Conservation (phyloP, 1,140 invertebrate genomes). For the Hesperophylax magnus region DNA sequence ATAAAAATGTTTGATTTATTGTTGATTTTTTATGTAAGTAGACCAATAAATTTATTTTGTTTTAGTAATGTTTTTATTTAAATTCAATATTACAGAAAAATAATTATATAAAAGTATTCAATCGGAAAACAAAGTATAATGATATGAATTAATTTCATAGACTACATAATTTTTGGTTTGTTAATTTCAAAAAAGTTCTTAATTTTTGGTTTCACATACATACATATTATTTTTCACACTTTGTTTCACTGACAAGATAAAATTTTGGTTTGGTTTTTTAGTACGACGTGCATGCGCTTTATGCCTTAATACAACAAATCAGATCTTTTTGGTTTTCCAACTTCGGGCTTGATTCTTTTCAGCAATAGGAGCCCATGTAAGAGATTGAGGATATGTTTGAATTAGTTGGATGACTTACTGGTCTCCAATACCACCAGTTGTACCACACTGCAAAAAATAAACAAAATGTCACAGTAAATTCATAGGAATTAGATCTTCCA, state of each 20-base stretch:
- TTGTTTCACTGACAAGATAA: no score
- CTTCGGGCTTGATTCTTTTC: slow-evolving; percentile 50
- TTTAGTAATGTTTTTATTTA: background rate
- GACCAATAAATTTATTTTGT: slow-evolving; percentile 8
- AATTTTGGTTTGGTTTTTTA: no score
- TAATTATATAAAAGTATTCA: background rate
- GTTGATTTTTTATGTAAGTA: background rate
- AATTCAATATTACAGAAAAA: no score
- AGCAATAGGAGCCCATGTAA: slow-evolving; percentile 82
- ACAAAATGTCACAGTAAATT: background rate
- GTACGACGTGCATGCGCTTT: no score
- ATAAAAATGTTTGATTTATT: no score
- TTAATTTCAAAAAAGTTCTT: background rate
- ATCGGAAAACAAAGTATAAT: background rate
- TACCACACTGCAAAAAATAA: slow-evolving; percentile 80
- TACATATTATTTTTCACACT: no score
- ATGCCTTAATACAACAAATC: no score
- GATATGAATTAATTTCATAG: background rate
- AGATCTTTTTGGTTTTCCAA: no score
- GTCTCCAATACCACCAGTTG: slow-evolving; percentile 89
- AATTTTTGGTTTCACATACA: no score
- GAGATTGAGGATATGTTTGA: slow-evolving; percentile 75
- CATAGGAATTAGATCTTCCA: no score
- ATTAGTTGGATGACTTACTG: slow-evolving; percentile 74
- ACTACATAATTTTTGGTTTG: background rate